These are phyloP conservation scores for Osmerus mordax DNA, from an alignment of 2,113 vertebrate species.

Conservation along the genomic window DNA sequence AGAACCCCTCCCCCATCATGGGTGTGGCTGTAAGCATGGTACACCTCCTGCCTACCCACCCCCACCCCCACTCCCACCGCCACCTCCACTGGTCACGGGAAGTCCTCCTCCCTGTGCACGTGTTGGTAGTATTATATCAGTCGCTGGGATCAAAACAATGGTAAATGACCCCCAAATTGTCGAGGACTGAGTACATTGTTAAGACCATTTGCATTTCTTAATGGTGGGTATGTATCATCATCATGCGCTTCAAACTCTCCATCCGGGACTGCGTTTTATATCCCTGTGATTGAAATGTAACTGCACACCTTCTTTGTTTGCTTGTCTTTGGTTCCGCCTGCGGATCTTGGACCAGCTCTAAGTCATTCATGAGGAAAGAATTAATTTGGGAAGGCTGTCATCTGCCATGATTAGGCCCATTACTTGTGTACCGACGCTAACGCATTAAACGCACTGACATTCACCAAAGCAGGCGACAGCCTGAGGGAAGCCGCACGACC, in stretches of 20 bases:
- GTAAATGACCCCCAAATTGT: no score
- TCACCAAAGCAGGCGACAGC: background rate
- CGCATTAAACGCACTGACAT: slow-evolving; percentile 16
- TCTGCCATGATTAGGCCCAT: slow-evolving; percentile 51
- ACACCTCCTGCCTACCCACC: slow-evolving; percentile 35
- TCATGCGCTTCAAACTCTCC: no score
- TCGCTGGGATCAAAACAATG: no score
- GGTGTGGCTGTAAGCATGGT: background rate
- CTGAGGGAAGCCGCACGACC: no score
- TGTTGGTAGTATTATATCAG: no score
- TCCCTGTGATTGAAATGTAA: no score
- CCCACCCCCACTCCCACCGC: slow-evolving; percentile 40
- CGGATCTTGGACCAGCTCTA: slow-evolving; percentile 40
- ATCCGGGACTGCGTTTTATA: no score
- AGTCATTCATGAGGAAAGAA: slow-evolving; percentile 54
- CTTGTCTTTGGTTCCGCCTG: slow-evolving; percentile 36
- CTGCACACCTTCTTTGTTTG: slow-evolving; percentile 24
- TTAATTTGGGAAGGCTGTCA: slow-evolving; percentile 49
- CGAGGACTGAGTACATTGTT: no score
- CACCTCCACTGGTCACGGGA: no score
- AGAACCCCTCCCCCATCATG: slow-evolving; percentile 26
- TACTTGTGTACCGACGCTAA: slow-evolving; percentile 42
- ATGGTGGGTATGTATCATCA: no score
- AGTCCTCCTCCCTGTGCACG: no score
- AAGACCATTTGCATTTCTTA: no score